Conservation (phyloP, 1,140 invertebrate genomes). For the Drosophila baimaii region DNA sequence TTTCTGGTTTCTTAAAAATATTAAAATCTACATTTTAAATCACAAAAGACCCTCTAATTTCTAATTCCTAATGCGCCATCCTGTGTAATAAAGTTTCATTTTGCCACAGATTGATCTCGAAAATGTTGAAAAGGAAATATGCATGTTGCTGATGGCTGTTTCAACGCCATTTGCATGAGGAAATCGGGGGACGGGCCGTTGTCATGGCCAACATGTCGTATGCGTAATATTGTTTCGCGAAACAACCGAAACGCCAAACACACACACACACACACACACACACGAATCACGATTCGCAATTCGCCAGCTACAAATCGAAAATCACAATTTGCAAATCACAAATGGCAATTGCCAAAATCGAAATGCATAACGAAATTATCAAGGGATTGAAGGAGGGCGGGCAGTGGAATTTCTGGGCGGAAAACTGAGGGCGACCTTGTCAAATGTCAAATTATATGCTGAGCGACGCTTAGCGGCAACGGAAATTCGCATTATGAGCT, state of each 20-base stretch:
- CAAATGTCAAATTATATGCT: conserved; percentile 79
- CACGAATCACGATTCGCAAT: conserved; percentile 36
- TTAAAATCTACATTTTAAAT: too few relatives aligned
- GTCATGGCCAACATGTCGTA: conserved; percentile 44
- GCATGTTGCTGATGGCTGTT: conserved; percentile 8
- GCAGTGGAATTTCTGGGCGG: not conserved
- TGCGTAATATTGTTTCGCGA: conserved; percentile 51
- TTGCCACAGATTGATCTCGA: conserved; percentile 13
- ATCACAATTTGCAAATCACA: conserved; percentile 51
- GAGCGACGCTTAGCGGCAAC: conserved; percentile 65
- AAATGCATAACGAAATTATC: conserved; percentile 77
- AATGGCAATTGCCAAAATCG: conserved; percentile 71
- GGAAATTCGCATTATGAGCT: conserved; percentile 76
- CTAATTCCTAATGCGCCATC: not conserved
- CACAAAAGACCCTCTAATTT: not conserved
- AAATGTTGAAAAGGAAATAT: conserved; percentile 24
- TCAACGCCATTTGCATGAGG: conserved; percentile 6
- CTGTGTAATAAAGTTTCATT: conserved; percentile 7
- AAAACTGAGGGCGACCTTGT: conserved; percentile 54
- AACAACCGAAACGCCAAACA: conserved; percentile 33
- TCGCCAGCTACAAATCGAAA: conserved; percentile 55
- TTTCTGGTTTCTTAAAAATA: not conserved
- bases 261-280: conserved; percentile 13
- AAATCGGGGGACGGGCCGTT: not conserved
- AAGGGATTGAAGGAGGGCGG: not conserved